Conservation (phyloP, 2,797 vertebrate genomes). For the Chelidonichthys spinosus region DNA sequence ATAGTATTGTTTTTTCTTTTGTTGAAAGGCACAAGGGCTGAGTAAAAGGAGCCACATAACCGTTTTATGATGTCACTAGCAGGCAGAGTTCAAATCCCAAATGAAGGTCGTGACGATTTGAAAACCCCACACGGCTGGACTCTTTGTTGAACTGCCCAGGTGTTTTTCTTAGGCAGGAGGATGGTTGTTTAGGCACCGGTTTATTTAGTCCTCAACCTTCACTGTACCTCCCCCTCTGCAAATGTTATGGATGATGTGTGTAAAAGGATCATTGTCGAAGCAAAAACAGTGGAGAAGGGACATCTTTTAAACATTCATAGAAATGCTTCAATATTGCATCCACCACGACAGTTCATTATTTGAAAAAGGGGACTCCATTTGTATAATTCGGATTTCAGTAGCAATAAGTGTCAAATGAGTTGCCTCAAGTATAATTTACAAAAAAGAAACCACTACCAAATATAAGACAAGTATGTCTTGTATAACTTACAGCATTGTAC, state of each 20-base stretch:
- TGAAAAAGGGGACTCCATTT: not conserved
- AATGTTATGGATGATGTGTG: not conserved
- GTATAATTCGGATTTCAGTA: conserved; percentile 43
- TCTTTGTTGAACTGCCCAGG: conserved; percentile 20
- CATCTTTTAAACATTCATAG: not conserved
- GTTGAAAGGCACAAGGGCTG: conserved; percentile 66
- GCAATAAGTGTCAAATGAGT: conserved; percentile 39
- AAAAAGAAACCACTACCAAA: conserved; percentile 34
- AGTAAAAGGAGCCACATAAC: conserved; percentile 2
- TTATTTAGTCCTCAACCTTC: conserved; percentile 9
- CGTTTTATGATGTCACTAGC: not conserved
- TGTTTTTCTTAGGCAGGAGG: conserved; percentile 43
- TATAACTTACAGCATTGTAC: conserved; percentile 70
- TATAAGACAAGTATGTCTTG: conserved; percentile 40
- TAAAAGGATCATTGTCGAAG: not conserved
- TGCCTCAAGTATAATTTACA: conserved; percentile 40
- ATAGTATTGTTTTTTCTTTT: not conserved
- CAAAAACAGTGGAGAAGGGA: not conserved
- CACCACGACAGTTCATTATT: conserved; percentile 1
- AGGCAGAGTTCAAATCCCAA: not conserved
- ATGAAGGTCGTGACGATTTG: not conserved
- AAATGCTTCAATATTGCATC: conserved; percentile 13
- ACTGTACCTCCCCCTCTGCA: not conserved
- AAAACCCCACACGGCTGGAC: not conserved
- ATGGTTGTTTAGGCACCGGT: conserved; percentile 46